Base-by-base conservation (phyloP, 2,797 vertebrate species). In the Bradypodion ventrale region DNA sequence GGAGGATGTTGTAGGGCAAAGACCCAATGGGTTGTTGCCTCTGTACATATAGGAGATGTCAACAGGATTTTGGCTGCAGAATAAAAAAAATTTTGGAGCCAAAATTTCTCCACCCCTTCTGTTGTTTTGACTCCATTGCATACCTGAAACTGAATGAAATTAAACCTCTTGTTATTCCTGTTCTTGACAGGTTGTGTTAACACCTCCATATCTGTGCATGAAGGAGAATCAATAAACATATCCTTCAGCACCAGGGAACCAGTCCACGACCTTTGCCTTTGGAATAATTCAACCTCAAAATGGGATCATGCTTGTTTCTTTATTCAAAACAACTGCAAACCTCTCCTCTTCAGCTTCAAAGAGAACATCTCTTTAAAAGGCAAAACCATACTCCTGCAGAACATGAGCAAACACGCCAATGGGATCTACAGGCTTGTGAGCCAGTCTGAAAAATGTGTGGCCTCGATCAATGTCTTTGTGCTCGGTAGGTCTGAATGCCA, bases 261-360 rank as follows among this genome's bases (percentile, higher is more conserved):
- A 0, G 0, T 40, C 8, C 1, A 0, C 0, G 72, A 85, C 2
- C 0, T 75, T 1, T 81, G 37, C 4, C 2, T 85, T 3, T 76
- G 78, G 78, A 80, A 65, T 19, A n/a, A 16, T 2, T 2, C 1
- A 8, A 16, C 1, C 2, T 75, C 32, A 5, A 1, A 1, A 0
- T 85, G 84, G 84, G 2, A 37, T 0, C 5, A 1, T 0, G 6
- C 1, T 0, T 80, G 72, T 62, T 9, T 60, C 0, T 60, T 80
- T 68, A 12, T 1, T 21, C 0, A 1, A 0, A 1, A 13, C 29
- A 23, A 6, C 12, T 84, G 75, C 29, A 0, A 4, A 2, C 0
- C 9, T 16, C 0, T 37, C 3, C 23, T 46, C 10, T 0, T 0
- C 3, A 0, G 15, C 15, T 80, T 81, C 52, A 59, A 16, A 3